Evolutionary conservation across 2,113 vertebrate genomes (phyloP).

Genomic region (Stomatorhinus ivindoensis): DNA sequence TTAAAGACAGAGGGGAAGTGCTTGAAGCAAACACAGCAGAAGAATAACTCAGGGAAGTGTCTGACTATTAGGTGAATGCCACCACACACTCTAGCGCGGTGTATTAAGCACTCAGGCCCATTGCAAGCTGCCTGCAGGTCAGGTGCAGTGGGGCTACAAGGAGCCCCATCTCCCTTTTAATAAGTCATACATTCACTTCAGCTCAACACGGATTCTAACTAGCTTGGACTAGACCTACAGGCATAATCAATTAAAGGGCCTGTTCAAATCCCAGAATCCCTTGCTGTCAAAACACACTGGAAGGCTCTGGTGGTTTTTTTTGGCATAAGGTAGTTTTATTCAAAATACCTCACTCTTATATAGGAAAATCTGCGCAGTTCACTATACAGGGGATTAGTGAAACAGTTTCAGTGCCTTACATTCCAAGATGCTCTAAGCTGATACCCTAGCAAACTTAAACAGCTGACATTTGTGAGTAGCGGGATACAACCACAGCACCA

Average conservation of each 20-base stretch:
- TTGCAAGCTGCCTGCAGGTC: background rate
- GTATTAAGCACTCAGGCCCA: background rate
- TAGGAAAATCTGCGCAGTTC: background rate
- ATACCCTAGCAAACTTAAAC: background rate
- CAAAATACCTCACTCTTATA: background rate
- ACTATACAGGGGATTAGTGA: background rate
- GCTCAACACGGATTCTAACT: background rate
- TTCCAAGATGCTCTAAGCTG: background rate
- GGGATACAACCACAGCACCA: background rate
- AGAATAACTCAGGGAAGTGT: background rate
- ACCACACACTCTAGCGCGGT: background rate
- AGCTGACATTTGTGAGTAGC: background rate
- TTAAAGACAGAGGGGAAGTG: background rate
- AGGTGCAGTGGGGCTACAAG: background rate
- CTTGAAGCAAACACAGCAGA: background rate
- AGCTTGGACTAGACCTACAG: background rate
- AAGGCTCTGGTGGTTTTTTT: background rate
- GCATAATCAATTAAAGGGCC: slow-evolving; percentile 2
- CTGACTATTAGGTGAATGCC: background rate
- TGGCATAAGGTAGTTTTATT: background rate
- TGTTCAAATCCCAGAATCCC: background rate
- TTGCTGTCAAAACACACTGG: background rate
- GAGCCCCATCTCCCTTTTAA: background rate
- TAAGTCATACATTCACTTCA: background rate
- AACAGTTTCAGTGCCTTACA: background rate